Percentiles rank a stretch among this genome's conserved stretches.
These are phyloP conservation scores for Lutjanus campechanus DNA, from an alignment of 2,797 vertebrate genomes.

Conservation along the genomic window DNA sequence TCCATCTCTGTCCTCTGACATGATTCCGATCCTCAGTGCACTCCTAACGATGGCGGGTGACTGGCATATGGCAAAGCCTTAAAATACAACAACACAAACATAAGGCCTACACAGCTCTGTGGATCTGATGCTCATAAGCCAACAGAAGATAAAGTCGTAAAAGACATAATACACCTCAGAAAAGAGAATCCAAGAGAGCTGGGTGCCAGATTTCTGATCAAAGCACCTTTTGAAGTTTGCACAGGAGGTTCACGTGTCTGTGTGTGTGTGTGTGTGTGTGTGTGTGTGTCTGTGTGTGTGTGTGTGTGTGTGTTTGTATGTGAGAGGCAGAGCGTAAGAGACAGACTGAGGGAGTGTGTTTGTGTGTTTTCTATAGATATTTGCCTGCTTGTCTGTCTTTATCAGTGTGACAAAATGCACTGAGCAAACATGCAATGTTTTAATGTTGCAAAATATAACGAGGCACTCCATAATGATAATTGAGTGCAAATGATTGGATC, in stretches of 20 bases:
- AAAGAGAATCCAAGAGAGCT: constrained; percentile 80
- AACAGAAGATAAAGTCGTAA: constrained; percentile 75
- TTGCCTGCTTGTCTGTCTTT: constrained; percentile 61
- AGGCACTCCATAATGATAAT: constrained; percentile 5
- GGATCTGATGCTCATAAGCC: constrained; percentile 70
- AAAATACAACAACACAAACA: constrained; percentile 74
- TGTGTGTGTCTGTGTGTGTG: constrained; percentile 38
- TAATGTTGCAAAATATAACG: constrained; percentile 22
- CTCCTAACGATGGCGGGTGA: constrained; percentile 27
- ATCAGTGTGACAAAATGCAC: constrained; percentile 50
- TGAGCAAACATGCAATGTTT: constrained; percentile 25
- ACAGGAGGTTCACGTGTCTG: constrained; percentile 58
- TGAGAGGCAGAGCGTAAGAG: constrained; percentile 26
- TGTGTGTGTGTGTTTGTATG: constrained; percentile 38
- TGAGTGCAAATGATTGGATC: constrained; percentile 9
- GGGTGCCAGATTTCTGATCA: constrained; percentile 84
- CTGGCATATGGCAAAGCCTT: constrained; percentile 62
- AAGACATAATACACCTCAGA: constrained; percentile 78
- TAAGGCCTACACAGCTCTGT: constrained; percentile 61
- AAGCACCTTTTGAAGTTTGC: constrained; percentile 83
- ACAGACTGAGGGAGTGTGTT: constrained; percentile 36
- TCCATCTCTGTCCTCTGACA: constrained; percentile 31
- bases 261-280: constrained; percentile 34
- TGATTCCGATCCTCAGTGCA: constrained; percentile 33
- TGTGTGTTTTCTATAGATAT: constrained; percentile 64